Evolutionary conservation across 2,113 vertebrate genomes (phyloP), one percentile per base, ranked within the genome.

Genomic region (Typhlomys cinereus): DNA sequence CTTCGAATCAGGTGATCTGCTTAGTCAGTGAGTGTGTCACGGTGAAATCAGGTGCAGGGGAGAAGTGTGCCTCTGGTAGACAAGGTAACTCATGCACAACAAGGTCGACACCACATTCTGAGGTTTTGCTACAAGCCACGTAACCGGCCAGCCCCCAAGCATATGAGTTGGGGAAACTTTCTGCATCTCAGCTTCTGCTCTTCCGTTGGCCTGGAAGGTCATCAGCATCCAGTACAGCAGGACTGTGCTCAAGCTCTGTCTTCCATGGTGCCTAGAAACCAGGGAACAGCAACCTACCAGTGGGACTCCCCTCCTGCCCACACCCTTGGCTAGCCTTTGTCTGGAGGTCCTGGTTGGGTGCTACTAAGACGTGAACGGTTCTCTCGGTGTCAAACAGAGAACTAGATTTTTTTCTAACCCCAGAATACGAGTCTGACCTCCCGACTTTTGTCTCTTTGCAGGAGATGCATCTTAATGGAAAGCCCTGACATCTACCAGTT

Each of bases 21-120:
- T 41, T 6, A 2, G 64, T 29, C 23, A 7, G 20, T 3, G 18
- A 29, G 27, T 4, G 0, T 17, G 0, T 25, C 23, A 13, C 0
- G 0, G n/a, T 20, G 34, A 67, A n/a, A 41, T n/a, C 21, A 44
- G 36, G 21, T 4, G 0, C 0, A 4, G 59, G 48, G 13, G 7
- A n/a, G n/a, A 36, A 17, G 14, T 29, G 44, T 5, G 39, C 5
- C 25, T 29, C 7, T 3, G 7, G 3, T 2, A 44, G 15, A 67
- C 5, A 31, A 57, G 36, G 21, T 7, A 12, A 20, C 4, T 31
- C 27, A 23, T 1, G 10, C 25, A 23, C 18, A 18, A 29, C 57
- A 59, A 52, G 41, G 20, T n/a, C 67, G 27, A 27, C 17, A 0
- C 6, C 8, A 34, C 44, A 13, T 0, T 7, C 17, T 7, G 0